Percentiles rank a stretch among this genome's conserved stretches.
Conservation (phyloP, 2,888 invertebrate genomes). For the Dryomyza anilis region DNA sequence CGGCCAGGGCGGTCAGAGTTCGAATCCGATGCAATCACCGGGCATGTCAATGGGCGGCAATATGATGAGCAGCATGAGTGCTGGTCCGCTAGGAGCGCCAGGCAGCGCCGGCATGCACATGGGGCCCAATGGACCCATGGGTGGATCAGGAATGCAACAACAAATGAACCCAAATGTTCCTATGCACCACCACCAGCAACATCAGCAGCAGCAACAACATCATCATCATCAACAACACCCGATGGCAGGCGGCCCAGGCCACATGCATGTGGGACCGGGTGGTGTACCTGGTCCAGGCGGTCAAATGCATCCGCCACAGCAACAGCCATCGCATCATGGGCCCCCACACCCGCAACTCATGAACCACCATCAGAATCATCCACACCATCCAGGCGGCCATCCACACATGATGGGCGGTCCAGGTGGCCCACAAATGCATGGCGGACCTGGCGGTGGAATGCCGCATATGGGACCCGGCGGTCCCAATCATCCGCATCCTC, state of each 20-base stretch:
- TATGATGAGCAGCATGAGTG: conserved; percentile 32
- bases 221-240: conserved; percentile 43
- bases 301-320: conserved; percentile 56
- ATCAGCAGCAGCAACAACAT: conserved; percentile 34
- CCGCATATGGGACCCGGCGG: conserved; percentile 35
- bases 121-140: conserved; percentile 39
- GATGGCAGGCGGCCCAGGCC: conserved; percentile 53
- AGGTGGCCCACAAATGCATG: conserved; percentile 36
- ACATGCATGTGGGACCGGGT: conserved; percentile 47
- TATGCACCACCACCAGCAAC: conserved; percentile 53
- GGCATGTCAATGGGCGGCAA: conserved; percentile 41
- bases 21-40: conserved; percentile 53
- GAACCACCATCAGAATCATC: conserved; percentile 48
- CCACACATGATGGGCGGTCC: conserved; percentile 54
- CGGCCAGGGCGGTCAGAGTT: conserved; percentile 49
- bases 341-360: conserved; percentile 54
- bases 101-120: conserved; percentile 37
- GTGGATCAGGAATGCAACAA: conserved; percentile 49
- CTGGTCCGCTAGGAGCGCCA: conserved; percentile 33
- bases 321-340: conserved; percentile 51
- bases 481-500: conserved; percentile 29
- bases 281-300: conserved; percentile 38
- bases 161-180: conserved; percentile 62
- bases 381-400: conserved; percentile 51
- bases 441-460: conserved; percentile 41